Conservation (phyloP, 1,140 invertebrate species). For the Carposina sasakii region DNA sequence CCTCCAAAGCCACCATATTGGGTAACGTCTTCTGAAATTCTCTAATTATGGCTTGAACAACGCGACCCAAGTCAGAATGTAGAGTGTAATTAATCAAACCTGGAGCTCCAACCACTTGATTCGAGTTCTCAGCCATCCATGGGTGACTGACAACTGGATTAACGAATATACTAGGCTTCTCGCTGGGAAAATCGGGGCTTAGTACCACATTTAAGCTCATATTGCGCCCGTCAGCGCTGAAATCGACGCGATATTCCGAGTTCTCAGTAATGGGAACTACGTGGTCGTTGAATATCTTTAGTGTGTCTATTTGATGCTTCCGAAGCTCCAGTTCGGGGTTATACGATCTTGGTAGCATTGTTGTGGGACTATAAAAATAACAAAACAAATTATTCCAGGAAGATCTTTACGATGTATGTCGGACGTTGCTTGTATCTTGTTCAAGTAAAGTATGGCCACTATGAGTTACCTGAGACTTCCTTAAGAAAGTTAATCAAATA, state of each 20-base stretch:
- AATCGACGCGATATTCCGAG: constrained; percentile 81
- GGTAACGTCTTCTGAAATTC: constrained; percentile 79
- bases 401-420: no score
- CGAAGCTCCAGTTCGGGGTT: constrained; percentile 64
- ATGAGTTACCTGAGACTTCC: no score
- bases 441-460: no score
- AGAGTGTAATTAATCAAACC: constrained; percentile 82
- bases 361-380: no score
- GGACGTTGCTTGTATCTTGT: no score
- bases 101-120: constrained; percentile 79
- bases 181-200: constrained; percentile 80
- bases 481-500: no score
- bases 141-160: constrained; percentile 78
- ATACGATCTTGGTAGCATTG: constrained; percentile 51
- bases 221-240: constrained; percentile 74
- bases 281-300: constrained; percentile 83
- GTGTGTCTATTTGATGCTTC: constrained; percentile 79
- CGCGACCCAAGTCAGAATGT: constrained; percentile 83
- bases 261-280: constrained; percentile 80
- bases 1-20: constrained; percentile 30
- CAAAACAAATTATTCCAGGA: no score
- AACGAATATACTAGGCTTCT: constrained; percentile 80
- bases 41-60: constrained; percentile 84
- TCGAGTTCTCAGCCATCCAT: constrained; percentile 77
- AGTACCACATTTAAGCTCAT: constrained; percentile 78